These are phyloP conservation scores for Siphamia tubifer DNA, from an alignment of 2,113 vertebrate genomes.

Conservation along the genomic window DNA sequence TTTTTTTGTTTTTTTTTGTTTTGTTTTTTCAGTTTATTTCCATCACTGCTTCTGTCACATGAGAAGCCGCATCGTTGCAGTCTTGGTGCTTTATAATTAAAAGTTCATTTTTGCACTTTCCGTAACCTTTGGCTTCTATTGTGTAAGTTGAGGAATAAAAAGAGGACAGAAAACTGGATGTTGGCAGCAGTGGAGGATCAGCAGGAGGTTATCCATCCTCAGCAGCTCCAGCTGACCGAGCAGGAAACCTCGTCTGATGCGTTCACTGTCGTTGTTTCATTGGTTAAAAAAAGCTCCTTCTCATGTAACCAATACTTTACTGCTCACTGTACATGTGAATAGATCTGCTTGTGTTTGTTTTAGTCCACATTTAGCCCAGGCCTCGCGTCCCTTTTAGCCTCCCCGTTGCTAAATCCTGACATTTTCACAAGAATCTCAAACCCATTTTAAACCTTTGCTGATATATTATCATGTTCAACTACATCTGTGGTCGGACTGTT, in stretches of 20 bases:
- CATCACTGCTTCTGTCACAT: slow-evolving; percentile 29
- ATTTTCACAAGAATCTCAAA: background rate
- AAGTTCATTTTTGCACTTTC: slow-evolving; percentile 34
- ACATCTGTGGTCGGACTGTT: no score
- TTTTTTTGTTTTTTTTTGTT: no score
- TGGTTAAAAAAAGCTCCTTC: background rate
- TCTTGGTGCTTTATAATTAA: slow-evolving; percentile 41
- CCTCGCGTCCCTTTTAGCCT: background rate
- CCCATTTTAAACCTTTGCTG: no score
- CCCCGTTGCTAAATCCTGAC: background rate
- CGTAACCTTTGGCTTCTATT: slow-evolving; percentile 9
- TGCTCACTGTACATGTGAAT: background rate
- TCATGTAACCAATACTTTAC: background rate
- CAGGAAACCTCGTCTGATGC: background rate
- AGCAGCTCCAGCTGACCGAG: background rate
- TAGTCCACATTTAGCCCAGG: background rate
- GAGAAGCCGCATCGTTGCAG: slow-evolving; percentile 44
- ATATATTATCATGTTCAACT: no score
- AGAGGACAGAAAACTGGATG: background rate
- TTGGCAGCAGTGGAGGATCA: slow-evolving; percentile 14
- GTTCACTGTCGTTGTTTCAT: background rate
- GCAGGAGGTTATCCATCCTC: slow-evolving; percentile 14
- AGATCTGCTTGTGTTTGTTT: background rate
- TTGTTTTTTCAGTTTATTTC: slow-evolving; percentile 60
- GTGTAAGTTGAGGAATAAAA: slow-evolving; percentile 19